These are phyloP conservation scores for Vanessa atalanta DNA, from an alignment of 1,140 invertebrate species.

Conservation along the genomic window DNA sequence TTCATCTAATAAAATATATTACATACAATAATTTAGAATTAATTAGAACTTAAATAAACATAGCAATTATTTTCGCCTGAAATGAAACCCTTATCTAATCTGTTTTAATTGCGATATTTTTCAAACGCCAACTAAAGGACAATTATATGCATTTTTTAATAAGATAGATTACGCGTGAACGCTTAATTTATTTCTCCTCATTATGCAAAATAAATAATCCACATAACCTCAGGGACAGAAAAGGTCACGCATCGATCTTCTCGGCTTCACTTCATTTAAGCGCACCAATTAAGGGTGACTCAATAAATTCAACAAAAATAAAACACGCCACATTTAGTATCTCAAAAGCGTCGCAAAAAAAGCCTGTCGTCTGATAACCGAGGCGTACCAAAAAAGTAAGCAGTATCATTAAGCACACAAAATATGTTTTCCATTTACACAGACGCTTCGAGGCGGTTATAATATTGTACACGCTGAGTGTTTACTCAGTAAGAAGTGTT, in stretches of 20 bases:
- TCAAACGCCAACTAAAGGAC: not conserved
- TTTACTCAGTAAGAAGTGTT: constrained; percentile 79
- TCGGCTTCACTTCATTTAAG: constrained; percentile 56
- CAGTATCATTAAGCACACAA: constrained; percentile 80
- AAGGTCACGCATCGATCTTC: constrained; percentile 57
- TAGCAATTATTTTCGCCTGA: no score
- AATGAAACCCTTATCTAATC: constrained; percentile 8
- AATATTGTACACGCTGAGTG: constrained; percentile 77
- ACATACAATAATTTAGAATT: not conserved
- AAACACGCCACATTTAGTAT: constrained; percentile 54
- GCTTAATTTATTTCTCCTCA: constrained; percentile 34
- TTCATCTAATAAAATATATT: not conserved
- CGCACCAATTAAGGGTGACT: constrained; percentile 66
- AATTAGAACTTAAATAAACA: no score
- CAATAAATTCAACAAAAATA: constrained; percentile 64
- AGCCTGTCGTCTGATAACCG: constrained; percentile 62
- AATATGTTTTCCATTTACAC: constrained; percentile 80
- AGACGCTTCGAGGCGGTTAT: constrained; percentile 75
- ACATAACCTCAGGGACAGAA: constrained; percentile 35
- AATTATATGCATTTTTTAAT: constrained; percentile 2
- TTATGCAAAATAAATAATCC: constrained; percentile 29
- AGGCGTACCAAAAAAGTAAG: constrained; percentile 74
- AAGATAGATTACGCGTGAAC: constrained; percentile 20
- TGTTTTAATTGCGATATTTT: constrained; percentile 22
- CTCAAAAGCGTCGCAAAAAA: constrained; percentile 68